Conservation (phyloP, 1,140 invertebrate species). For the Ostrea edulis region DNA sequence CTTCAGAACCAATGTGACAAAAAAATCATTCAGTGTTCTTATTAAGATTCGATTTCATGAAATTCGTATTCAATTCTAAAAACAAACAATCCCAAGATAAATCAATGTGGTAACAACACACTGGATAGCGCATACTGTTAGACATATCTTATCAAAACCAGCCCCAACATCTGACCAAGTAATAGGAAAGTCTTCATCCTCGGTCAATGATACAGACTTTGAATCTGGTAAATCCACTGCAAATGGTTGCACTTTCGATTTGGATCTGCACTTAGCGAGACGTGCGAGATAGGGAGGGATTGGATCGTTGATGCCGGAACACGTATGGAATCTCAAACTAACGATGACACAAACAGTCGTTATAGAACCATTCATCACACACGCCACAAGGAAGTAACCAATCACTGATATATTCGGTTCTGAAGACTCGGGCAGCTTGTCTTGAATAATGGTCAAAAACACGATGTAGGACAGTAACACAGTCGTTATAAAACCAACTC, state of each 20-base stretch:
- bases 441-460: not conserved
- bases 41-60: too few species aligned
- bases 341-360: not conserved
- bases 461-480: not conserved
- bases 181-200: not conserved
- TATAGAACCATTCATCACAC: not conserved
- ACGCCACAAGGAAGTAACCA: not conserved
- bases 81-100: too few species aligned
- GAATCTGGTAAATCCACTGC: too few species aligned
- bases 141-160: not conserved
- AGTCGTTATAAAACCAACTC: not conserved
- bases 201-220: too few species aligned
- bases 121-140: not conserved
- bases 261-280: not conserved
- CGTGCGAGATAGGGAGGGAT: not conserved
- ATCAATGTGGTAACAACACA: too few species aligned
- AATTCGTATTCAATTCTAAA: too few species aligned
- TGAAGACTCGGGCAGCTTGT: not conserved
- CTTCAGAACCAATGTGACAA: too few species aligned
- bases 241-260: too few species aligned
- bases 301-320: not conserved
- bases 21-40: too few species aligned
- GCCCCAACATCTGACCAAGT: not conserved
- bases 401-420: not conserved
- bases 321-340: not conserved